Evolutionary conservation across 2,888 invertebrate genomes (phyloP).

Genomic region (Corythucha ciliata): DNA sequence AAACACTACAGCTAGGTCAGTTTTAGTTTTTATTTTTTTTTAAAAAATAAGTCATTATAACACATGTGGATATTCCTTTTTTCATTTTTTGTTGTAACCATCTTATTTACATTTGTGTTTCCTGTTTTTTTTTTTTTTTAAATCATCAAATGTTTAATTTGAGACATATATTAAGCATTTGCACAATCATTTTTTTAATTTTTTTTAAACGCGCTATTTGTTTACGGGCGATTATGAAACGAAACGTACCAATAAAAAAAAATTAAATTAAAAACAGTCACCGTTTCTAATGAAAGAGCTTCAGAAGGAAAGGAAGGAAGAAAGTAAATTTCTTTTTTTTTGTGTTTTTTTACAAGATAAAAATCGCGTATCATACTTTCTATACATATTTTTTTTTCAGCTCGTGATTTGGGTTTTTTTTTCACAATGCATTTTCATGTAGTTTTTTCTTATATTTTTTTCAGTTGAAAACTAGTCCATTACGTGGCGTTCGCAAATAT

Average conservation of each 20-base stretch:
- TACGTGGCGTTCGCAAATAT: no score
- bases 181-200: slow-evolving; percentile 37
- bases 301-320: slow-evolving; percentile 4
- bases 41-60: slow-evolving; percentile 34
- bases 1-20: slow-evolving; percentile 32
- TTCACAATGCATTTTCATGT: no score
- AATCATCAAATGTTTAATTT: slow-evolving; percentile 33
- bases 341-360: not conserved
- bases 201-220: slow-evolving; percentile 1
- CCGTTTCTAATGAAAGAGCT: slow-evolving; percentile 6
- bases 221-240: not conserved
- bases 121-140: not conserved
- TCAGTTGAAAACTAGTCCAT: no score
- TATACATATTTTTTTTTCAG: no score
- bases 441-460: slow-evolving; percentile 11
- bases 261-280: slow-evolving; percentile 13
- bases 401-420: no score
- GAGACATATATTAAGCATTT: slow-evolving; percentile 40
- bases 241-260: not conserved
- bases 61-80: slow-evolving; percentile 28
- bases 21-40: slow-evolving; percentile 29
- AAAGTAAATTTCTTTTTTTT: not conserved
- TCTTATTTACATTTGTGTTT: slow-evolving; percentile 38
- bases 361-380: no score
- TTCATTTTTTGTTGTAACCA: slow-evolving; percentile 23